Percentiles rank a stretch among this genome's conserved stretches.
These are phyloP conservation scores for Lithophane semibrunnea DNA, from an alignment of 2,888 invertebrate genomes.

Conservation along the genomic window DNA sequence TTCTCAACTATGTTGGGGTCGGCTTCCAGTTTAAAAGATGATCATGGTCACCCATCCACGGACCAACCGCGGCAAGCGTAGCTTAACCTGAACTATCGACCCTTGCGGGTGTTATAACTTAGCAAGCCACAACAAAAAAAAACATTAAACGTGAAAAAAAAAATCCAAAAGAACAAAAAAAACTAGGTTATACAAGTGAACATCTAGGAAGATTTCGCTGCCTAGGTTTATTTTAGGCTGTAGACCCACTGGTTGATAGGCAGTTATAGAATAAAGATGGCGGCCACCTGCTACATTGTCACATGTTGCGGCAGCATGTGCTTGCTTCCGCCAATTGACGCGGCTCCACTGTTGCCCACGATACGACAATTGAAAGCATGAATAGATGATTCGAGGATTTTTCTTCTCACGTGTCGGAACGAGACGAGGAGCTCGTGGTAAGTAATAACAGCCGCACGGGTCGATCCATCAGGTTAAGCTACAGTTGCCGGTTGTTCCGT, in stretches of 20 bases:
- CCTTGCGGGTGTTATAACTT: too few species aligned
- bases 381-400: background rate
- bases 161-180: background rate
- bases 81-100: too few species aligned
- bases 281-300: slow-evolving; percentile 81
- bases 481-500: too few species aligned
- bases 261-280: slow-evolving; percentile 81
- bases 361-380: slow-evolving; percentile 53
- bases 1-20: too few species aligned
- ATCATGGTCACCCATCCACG: too few species aligned
- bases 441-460: too few species aligned
- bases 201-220: slow-evolving; percentile 41
- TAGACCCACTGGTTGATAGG: slow-evolving; percentile 79
- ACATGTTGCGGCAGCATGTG: slow-evolving; percentile 85
- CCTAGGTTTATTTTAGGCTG: slow-evolving; percentile 59
- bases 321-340: slow-evolving; percentile 80
- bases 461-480: too few species aligned
- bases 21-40: too few species aligned
- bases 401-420: background rate
- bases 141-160: too few species aligned
- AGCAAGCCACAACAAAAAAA: too few species aligned
- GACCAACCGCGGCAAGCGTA: too few species aligned
- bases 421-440: too few species aligned
- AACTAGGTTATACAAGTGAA: slow-evolving; percentile 51
- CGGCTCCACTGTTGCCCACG: slow-evolving; percentile 70